A percentile compares a stretch with the other conserved stretches of the same genome.
phyloP scores from a whole-genome alignment of 2,888 invertebrate genomes.

The Drosophila borealis region DNA sequence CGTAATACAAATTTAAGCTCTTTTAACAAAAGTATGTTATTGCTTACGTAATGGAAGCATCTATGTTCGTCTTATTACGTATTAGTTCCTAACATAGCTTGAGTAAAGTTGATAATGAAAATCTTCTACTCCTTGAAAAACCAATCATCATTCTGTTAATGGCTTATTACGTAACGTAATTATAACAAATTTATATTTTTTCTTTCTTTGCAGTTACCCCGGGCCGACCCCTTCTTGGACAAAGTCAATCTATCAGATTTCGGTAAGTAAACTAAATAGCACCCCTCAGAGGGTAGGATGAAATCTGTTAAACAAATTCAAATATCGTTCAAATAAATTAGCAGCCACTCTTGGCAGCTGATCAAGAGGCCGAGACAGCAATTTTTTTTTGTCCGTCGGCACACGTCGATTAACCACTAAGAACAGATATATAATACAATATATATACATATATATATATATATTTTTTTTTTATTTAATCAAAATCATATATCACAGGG shows the following conservation, averaged over 20 bases:
- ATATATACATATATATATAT: slow-evolving; percentile 4
- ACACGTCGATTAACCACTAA: slow-evolving; percentile 47
- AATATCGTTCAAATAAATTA: slow-evolving; percentile 54
- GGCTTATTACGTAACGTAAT: background rate
- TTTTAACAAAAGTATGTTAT: background rate
- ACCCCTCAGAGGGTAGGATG: background rate
- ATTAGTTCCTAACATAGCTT: background rate
- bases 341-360: slow-evolving; percentile 59
- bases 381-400: slow-evolving; percentile 41
- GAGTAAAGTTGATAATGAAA: background rate
- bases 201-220: slow-evolving; percentile 90
- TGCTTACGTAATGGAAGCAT: background rate
- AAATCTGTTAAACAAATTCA: slow-evolving; percentile 31
- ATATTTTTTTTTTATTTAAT: slow-evolving; percentile 48
- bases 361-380: slow-evolving; percentile 46
- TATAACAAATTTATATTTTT: slow-evolving; percentile 2
- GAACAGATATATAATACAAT: slow-evolving; percentile 14
- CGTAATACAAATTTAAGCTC: too few relatives aligned
- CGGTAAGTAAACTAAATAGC: slow-evolving; percentile 87
- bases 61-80: background rate
- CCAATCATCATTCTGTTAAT: background rate
- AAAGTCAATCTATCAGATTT: slow-evolving; percentile 92
- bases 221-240: slow-evolving; percentile 95
- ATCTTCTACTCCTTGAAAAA: too few relatives aligned
- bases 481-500: slow-evolving; percentile 44